A percentile compares a stretch with the other conserved stretches of the same genome.
These are phyloP conservation scores for Coregonus sp. DNA, from an alignment of 2,797 vertebrate species.

Conservation along the genomic window DNA sequence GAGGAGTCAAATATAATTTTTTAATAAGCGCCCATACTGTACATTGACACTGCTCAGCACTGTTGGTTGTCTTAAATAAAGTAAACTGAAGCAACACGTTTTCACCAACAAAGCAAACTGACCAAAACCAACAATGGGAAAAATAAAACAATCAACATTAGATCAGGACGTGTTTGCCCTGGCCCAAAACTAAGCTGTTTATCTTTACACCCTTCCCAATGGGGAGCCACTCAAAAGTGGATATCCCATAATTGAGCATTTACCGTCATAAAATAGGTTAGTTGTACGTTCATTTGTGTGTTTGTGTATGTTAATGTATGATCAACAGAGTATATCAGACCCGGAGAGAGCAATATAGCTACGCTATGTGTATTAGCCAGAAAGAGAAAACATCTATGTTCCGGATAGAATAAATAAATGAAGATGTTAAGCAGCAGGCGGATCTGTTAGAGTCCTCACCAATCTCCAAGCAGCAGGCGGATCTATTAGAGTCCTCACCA, in stretches of 20 bases:
- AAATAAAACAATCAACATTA: background rate
- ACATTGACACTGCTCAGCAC: background rate
- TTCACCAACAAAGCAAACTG: background rate
- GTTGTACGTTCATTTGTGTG: too few relatives aligned
- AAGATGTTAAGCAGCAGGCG: background rate
- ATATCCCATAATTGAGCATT: too few relatives aligned
- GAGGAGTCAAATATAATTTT: background rate
- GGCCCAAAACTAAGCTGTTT: too few relatives aligned
- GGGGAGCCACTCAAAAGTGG: too few relatives aligned
- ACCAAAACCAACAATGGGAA: background rate
- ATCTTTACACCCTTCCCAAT: too few relatives aligned
- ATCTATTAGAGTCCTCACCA: too few relatives aligned
- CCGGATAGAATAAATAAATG: background rate
- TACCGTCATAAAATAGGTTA: background rate
- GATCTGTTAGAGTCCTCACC: too few relatives aligned
- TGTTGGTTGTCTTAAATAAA: background rate
- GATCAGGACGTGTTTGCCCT: too few relatives aligned
- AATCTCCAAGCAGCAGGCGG: too few relatives aligned
- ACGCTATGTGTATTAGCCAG: background rate
- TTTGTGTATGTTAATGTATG: background rate
- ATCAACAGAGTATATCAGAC: background rate
- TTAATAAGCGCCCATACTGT: slow-evolving; percentile 7
- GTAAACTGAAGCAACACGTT: background rate
- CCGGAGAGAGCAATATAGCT: background rate
- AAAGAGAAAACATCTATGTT: background rate